Evolutionary conservation across 2,113 vertebrate genomes (phyloP).

Genomic region (Sapajus apella): DNA sequence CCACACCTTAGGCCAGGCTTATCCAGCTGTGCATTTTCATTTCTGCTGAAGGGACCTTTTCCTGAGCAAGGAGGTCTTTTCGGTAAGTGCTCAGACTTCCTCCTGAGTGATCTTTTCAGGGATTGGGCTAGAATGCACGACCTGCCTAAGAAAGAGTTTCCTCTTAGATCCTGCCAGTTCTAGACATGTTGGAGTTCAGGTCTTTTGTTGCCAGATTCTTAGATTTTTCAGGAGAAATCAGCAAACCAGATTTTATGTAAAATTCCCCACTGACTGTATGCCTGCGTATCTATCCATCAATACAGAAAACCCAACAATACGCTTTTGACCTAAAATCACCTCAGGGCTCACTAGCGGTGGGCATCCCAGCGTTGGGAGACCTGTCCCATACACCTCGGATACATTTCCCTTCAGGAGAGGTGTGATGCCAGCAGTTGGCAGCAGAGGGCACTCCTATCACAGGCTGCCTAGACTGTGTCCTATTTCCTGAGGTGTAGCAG

Average conservation of each 20-base stretch:
- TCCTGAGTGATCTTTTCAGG: background rate
- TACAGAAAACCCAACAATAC: background rate
- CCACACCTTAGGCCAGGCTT: background rate
- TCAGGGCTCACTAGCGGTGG: background rate
- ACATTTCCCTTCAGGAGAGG: background rate
- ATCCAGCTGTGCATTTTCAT: background rate
- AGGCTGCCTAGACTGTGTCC: background rate
- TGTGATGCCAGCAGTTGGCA: background rate
- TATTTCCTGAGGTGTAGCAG: background rate
- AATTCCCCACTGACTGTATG: background rate
- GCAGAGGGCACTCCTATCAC: background rate
- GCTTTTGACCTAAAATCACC: background rate
- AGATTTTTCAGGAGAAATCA: constrained; percentile 19
- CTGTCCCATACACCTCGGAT: background rate
- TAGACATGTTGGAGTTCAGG: background rate
- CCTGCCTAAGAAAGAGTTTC: background rate
- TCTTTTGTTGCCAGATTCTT: background rate
- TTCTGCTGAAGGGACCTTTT: background rate
- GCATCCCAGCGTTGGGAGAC: background rate
- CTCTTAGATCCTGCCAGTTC: background rate
- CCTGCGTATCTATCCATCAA: background rate
- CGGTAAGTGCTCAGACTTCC: background rate
- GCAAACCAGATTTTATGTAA: background rate
- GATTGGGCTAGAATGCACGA: background rate
- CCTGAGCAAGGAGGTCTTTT: background rate